Percentiles rank a stretch among this genome's conserved stretches.
Conservation (phyloP, 2,888 invertebrate genomes). For the Hipparchia sbordonii region DNA sequence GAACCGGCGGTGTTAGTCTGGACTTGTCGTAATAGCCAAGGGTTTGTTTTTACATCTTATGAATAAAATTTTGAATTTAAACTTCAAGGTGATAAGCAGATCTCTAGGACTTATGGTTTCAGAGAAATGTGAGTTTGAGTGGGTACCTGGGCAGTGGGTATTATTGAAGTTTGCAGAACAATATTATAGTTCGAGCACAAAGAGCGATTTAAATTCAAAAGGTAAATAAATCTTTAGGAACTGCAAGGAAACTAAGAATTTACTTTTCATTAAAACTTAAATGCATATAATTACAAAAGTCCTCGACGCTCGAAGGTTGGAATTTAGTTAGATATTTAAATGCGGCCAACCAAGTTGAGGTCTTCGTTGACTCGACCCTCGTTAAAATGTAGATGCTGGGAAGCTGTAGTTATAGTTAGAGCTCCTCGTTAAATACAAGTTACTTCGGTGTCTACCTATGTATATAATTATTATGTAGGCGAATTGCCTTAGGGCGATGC, state of each 20-base stretch:
- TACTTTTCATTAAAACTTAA: constrained; percentile 25
- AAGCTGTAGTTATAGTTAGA: not conserved
- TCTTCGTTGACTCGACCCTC: constrained; percentile 1
- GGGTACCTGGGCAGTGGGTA: too few species aligned
- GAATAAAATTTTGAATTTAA: too few species aligned
- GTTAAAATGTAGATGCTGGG: constrained; percentile 12
- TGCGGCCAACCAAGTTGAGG: not conserved
- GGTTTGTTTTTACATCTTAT: too few species aligned
- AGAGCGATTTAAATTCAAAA: constrained; percentile 19
- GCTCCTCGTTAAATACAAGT: too few species aligned
- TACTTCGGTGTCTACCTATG: too few species aligned
- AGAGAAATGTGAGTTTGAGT: too few species aligned
- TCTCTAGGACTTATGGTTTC: too few species aligned
- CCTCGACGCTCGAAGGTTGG: not conserved
- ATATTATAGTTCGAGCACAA: constrained; percentile 6
- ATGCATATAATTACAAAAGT: constrained; percentile 22
- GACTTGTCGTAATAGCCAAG: too few species aligned
- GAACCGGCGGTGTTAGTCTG: too few species aligned
- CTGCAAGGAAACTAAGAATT: constrained; percentile 18
- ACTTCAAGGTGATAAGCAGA: too few species aligned
- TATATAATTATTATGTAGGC: too few species aligned
- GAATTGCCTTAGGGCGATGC: too few species aligned
- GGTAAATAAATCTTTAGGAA: constrained; percentile 11
- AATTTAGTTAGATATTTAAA: constrained; percentile 24
- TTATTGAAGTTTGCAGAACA: constrained; percentile 8